phyloP scores from a whole-genome alignment of 2,113 vertebrate species.

The Gobio gobio region DNA sequence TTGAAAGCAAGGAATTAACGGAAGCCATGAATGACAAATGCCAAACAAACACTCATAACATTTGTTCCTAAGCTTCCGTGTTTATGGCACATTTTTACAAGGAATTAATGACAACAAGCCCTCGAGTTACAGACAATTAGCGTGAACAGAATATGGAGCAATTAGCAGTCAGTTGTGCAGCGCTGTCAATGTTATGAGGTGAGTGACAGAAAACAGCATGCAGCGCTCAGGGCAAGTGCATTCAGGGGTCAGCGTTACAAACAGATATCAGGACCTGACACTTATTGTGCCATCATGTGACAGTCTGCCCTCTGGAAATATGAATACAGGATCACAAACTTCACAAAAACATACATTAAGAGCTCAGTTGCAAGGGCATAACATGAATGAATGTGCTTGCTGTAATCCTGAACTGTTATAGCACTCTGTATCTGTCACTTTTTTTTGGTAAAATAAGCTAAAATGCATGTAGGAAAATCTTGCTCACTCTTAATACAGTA shows the following conservation, averaged over 20 bases:
- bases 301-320: too few species aligned
- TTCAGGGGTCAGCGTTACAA: slow-evolving; percentile 59
- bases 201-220: slow-evolving; percentile 75
- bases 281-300: too few species aligned
- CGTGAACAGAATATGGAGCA: slow-evolving; percentile 64
- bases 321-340: background rate
- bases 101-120: slow-evolving; percentile 56
- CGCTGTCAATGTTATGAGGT: slow-evolving; percentile 77
- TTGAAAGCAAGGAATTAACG: slow-evolving; percentile 28
- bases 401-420: background rate
- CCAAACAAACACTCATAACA: slow-evolving; percentile 44
- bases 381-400: too few species aligned
- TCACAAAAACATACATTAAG: background rate
- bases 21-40: slow-evolving; percentile 14
- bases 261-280: too few species aligned
- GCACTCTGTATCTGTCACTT: background rate
- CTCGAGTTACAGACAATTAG: slow-evolving; percentile 63
- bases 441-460: background rate
- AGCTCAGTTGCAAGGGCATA: background rate
- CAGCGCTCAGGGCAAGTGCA: slow-evolving; percentile 69
- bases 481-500: background rate
- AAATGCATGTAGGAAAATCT: background rate
- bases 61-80: slow-evolving; percentile 48
- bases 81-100: slow-evolving; percentile 45
- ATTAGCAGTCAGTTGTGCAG: slow-evolving; percentile 67